Base-by-base conservation (phyloP, 2,113 vertebrate genomes). In the Festucalex cinctus region DNA sequence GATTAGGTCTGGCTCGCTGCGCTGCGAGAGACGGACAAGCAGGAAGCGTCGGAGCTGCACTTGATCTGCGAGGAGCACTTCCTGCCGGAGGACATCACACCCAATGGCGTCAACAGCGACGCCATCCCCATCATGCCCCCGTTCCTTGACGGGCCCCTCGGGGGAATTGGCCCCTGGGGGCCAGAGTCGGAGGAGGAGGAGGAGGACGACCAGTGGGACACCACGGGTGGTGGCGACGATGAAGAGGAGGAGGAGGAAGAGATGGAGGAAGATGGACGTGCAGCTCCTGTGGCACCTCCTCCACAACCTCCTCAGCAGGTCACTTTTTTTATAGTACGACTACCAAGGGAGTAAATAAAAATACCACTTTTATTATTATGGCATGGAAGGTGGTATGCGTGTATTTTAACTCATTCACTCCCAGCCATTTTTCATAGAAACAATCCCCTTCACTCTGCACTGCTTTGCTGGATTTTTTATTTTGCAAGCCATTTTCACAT, bases 31-130 rank as follows among this genome's bases (percentile, higher is more conserved):
- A 73, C 77, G 0, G 84, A 86, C n/a, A 76, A 59, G n/a, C 78
- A 80, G 32, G 75, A 82, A 56, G 46, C 54, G 0, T 19, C 76
- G 0, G 86, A 88, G 17, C 75, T 81, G 9, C 79, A 77, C 3
- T 17, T 77, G 1, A 91, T 93, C 74, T 93, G 92, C 3, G 91
- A 93, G 56, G 91, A 92, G 74, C 91, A 93, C 79, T 93, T 93
- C 73, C 86, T 93, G 44, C 84, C 84, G 0, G 83, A 90, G 57
- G 89, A 93, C 78, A 71, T 93, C 51, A 81, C 81, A 0, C 5
- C 26, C 1, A 28, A 13, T 0, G 89, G 85, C 0, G 76, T 92
- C 22, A 84, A 61, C 41, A 53, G 71, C 0, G 89, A 91, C 14
- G 91, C 91, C 64, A 88, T 92, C 6, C 91, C 92, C 53, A 79